Conservation (phyloP, 2,888 invertebrate species). For the Thyatira batis region DNA sequence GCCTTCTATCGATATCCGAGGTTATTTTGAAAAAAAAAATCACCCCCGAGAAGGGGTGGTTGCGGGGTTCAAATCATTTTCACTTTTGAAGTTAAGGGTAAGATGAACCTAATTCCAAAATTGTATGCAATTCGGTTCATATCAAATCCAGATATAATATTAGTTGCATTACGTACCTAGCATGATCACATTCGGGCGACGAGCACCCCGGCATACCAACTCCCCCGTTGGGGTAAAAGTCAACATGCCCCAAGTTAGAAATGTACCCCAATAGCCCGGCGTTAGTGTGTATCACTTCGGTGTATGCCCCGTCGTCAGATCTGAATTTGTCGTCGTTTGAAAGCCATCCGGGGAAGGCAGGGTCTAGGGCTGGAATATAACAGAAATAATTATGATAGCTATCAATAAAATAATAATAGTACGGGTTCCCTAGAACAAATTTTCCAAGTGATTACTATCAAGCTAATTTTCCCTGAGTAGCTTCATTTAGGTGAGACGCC, state of each 20-base stretch:
- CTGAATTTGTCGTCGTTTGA: constrained; percentile 15
- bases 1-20: no score
- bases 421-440: no score
- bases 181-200: constrained; percentile 32
- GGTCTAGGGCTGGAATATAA: background rate
- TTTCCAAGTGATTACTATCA: no score
- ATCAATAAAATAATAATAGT: no score
- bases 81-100: constrained; percentile 2
- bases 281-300: constrained; percentile 44
- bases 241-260: constrained; percentile 22
- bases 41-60: no score
- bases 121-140: constrained; percentile 1
- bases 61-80: constrained; percentile 2
- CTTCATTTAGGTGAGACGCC: no score
- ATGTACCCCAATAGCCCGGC: constrained; percentile 32
- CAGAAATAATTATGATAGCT: no score
- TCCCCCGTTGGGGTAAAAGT: constrained; percentile 46
- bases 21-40: background rate
- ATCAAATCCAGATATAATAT: constrained; percentile 7
- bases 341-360: constrained; percentile 4
- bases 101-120: constrained; percentile 1
- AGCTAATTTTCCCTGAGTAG: no score
- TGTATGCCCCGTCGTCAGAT: constrained; percentile 28
- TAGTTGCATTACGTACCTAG: constrained; percentile 25
- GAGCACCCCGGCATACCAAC: constrained; percentile 38